Percentiles rank a stretch among this genome's conserved stretches.
These are phyloP conservation scores for Ophiothrix spiculata DNA, from an alignment of 35 echinoderm and acorn worm species.

Conservation along the genomic window DNA sequence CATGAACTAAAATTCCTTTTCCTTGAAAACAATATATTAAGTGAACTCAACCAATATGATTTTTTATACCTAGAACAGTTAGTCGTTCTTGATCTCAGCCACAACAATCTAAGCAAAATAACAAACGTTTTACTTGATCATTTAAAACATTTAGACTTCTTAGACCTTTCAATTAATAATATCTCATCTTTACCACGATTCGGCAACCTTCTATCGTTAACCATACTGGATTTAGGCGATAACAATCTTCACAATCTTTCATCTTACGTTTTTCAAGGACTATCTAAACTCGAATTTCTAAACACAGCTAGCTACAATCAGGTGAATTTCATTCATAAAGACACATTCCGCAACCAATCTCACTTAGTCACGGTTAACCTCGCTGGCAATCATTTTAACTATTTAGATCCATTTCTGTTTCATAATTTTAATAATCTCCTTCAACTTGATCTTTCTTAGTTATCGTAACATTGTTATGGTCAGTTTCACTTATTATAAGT, in stretches of 20 bases:
- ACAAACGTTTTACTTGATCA: neutral
- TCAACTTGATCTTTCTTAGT: neutral
- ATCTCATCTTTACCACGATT: neutral
- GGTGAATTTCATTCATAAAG: too few species aligned
- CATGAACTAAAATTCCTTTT: neutral
- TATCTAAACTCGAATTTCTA: neutral
- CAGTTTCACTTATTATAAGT: too few species aligned
- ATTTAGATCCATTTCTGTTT: too few species aligned
- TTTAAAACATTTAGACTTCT: neutral
- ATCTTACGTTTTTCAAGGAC: neutral
- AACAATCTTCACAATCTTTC: neutral
- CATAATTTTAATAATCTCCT: neutral
- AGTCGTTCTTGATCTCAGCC: neutral
- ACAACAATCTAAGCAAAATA: neutral
- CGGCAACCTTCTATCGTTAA: neutral
- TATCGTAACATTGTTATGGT: too few species aligned
- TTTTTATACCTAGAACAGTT: neutral
- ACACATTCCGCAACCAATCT: too few species aligned
- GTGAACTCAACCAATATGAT: neutral
- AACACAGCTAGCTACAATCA: too few species aligned
- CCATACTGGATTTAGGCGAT: neutral
- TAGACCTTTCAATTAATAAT: neutral
- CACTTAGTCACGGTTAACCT: too few species aligned
- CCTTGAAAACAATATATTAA: neutral
- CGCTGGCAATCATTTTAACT: too few species aligned